Conservation (phyloP, 1,140 invertebrate genomes). For the Papilio glaucus region DNA sequence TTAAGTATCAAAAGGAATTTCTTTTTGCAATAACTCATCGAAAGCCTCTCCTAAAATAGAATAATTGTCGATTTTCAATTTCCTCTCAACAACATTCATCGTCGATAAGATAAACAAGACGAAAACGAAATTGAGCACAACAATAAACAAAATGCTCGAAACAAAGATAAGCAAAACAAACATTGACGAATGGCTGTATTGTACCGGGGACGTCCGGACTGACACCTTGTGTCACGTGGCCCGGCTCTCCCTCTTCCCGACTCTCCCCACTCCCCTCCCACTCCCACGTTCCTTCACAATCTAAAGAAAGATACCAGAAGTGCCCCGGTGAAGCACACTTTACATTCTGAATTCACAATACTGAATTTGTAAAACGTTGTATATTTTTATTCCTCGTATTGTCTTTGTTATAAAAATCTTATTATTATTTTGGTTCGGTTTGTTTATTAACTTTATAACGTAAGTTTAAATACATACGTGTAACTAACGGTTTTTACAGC, state of each 20-base stretch:
- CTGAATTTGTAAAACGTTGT: slow-evolving; percentile 33
- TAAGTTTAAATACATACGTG: no score
- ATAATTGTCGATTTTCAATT: slow-evolving; percentile 24
- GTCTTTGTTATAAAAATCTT: not conserved
- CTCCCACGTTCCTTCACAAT: slow-evolving; percentile 26
- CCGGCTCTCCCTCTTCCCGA: not conserved
- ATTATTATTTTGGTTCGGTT: not conserved
- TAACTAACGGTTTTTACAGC: no score
- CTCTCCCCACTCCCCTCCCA: not conserved
- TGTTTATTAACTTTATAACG: not conserved
- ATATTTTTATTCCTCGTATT: slow-evolving; percentile 5
- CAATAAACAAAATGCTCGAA: slow-evolving; percentile 27
- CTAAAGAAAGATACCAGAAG: slow-evolving; percentile 37
- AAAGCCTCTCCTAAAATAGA: not conserved
- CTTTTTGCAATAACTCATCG: not conserved
- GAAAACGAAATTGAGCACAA: slow-evolving; percentile 27
- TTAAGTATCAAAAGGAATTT: not conserved
- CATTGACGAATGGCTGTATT: slow-evolving; percentile 49
- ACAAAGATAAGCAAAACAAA: slow-evolving; percentile 48
- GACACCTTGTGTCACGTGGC: slow-evolving; percentile 41
- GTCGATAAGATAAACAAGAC: slow-evolving; percentile 30
- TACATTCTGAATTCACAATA: slow-evolving; percentile 31
- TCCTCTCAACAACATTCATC: not conserved
- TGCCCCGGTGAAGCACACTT: slow-evolving; percentile 34
- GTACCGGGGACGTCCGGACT: slow-evolving; percentile 40